Evolutionary conservation across 2,113 vertebrate genomes (phyloP).

Genomic region (Caloenas nicobarica): DNA sequence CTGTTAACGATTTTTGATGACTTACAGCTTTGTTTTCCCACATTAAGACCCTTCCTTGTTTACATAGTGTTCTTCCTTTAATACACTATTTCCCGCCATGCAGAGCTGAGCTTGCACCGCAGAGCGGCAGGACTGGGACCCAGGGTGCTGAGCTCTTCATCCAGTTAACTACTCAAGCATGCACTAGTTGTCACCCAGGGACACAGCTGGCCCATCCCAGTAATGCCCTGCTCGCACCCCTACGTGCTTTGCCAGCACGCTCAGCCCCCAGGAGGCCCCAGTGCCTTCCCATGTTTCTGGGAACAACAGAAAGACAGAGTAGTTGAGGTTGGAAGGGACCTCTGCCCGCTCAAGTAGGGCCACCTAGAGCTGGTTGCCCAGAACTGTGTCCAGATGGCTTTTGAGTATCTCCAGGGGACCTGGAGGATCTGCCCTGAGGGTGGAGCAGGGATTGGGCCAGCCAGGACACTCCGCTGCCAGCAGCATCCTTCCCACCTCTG

Average conservation of each 20-base stretch:
- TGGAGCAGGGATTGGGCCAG: neutral
- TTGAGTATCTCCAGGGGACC: neutral
- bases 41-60: neutral
- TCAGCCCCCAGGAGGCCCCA: neutral
- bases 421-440: neutral
- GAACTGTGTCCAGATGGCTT: neutral
- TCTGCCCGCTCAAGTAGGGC: no score
- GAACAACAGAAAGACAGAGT: neutral
- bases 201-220: neutral
- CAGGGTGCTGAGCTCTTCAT: neutral
- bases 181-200: accelerated
- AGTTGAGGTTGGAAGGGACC: no score
- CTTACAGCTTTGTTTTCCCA: neutral
- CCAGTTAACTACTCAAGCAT: neutral
- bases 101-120: neutral
- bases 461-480: accelerated
- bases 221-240: neutral
- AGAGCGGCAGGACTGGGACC: neutral
- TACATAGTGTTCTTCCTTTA: neutral
- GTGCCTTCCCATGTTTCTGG: neutral
- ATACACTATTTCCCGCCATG: accelerated
- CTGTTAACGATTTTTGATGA: neutral
- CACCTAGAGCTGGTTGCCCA: no score
- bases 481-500: neutral
- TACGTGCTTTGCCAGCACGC: accelerated